Base-by-base conservation (phyloP, 2,113 vertebrate genomes). In the Hippocampus barbouri region DNA sequence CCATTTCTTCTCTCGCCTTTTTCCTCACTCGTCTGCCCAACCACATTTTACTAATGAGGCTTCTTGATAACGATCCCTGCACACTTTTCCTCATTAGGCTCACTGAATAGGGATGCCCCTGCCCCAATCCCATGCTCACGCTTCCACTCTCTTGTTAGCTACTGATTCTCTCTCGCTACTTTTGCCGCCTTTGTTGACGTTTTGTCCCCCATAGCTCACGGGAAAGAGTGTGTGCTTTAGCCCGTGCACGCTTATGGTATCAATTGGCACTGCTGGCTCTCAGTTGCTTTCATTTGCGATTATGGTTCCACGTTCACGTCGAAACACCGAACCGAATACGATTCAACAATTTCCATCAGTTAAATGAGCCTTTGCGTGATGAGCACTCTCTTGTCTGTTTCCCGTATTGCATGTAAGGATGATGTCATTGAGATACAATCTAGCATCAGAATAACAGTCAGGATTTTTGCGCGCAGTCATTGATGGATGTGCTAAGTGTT, bases 401-500 rank as follows among this genome's bases (percentile, higher is more conserved):
- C 73, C 56, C 76, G 70, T 82, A 84, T 83, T 88, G 82, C 80
- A 83, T 81, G 88, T 82, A 86, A 83, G 78, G 84, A 72, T 82
- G 77, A 74, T 77, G 72, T 69, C 83, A 80, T 79, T 81, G 81
- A 69, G 80, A 60, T 60, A 34, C 15, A 6, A 63, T 76, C 77
- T 47, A 72, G 69, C 62, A 74, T 75, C 77, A 70, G 80, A 80
- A 76, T 80, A 70, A 76, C 79, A 79, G 77, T 86, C 76, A 62
- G 75, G 69, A 53, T 68, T 79, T 83, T 79, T 74, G 63, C 61
- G 85, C 5, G 34, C 34, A 79, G 74, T 86, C 79, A 75, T 79
- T 90, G 90, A 91, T 90, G 86, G 89, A 89, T 89, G 84, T 85
- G 86, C 83, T 89, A 88, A 92, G 91, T 91, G 89, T 89, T 92